Conservation (phyloP, 2,888 invertebrate species). For the Petrolisthes manimaculis region DNA sequence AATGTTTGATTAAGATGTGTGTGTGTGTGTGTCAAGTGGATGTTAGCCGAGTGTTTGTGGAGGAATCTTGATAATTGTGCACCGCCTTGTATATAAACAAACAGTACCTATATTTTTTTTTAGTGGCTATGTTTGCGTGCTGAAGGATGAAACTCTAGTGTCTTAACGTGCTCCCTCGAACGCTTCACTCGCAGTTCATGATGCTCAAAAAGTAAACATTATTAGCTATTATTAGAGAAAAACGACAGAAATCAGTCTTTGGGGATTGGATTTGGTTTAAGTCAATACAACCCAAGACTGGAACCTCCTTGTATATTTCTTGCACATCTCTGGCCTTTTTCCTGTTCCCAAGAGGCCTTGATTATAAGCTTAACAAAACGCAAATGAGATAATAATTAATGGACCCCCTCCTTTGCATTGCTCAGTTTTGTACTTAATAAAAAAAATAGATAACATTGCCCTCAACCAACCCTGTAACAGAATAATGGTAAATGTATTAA, state of each 20-base stretch:
- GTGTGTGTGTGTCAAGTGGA: background rate
- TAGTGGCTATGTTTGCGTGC: too few relatives aligned
- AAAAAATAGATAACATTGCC: conserved; percentile 13
- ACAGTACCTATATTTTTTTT: too few relatives aligned
- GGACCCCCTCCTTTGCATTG: conserved; percentile 51
- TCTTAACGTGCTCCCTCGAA: background rate
- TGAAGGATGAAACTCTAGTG: too few relatives aligned
- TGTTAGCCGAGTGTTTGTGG: background rate
- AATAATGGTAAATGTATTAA: conserved; percentile 5
- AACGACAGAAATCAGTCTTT: background rate
- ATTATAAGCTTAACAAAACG: conserved; percentile 33
- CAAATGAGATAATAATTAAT: conserved; percentile 7
- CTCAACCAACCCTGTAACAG: conserved; percentile 11
- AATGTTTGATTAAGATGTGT: background rate
- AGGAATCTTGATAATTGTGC: background rate
- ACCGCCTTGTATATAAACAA: conserved; percentile 16
- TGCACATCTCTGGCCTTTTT: conserved; percentile 27
- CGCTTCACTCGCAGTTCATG: conserved; percentile 28
- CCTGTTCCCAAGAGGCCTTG: conserved; percentile 3
- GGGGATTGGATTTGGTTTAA: background rate
- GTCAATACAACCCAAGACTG: too few relatives aligned
- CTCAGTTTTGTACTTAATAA: conserved; percentile 59
- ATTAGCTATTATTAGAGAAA: background rate
- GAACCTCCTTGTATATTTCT: background rate
- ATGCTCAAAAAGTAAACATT: conserved; percentile 20